Conservation (phyloP, 2,113 vertebrate genomes). For the Perca schrenkii region DNA sequence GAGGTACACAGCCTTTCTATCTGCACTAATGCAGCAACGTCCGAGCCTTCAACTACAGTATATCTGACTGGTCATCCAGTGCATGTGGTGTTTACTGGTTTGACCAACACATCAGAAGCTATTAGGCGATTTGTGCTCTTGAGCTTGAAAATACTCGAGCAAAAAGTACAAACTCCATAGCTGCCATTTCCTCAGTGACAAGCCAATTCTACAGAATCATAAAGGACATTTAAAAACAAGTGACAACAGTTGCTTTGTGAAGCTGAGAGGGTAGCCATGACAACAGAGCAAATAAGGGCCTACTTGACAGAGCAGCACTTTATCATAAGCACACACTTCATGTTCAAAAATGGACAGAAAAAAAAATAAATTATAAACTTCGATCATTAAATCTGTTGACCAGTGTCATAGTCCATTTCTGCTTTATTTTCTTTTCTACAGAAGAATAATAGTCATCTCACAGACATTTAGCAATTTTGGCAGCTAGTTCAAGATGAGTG, state of each 20-base stretch:
- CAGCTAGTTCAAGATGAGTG: slow-evolving; percentile 25
- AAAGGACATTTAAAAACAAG: slow-evolving; percentile 33
- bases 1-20: background rate
- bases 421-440: background rate
- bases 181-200: slow-evolving; percentile 30
- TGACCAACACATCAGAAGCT: background rate
- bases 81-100: background rate
- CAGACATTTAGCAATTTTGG: slow-evolving; percentile 7
- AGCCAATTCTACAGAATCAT: slow-evolving; percentile 29
- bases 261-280: slow-evolving; percentile 53
- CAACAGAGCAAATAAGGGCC: slow-evolving; percentile 51
- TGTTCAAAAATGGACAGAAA: background rate
- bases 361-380: slow-evolving; percentile 3
- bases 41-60: background rate
- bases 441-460: background rate
- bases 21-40: background rate
- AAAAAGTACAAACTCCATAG: background rate
- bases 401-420: background rate
- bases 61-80: background rate
- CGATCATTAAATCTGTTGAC: slow-evolving; percentile 4
- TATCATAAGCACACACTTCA: slow-evolving; percentile 22
- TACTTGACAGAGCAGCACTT: slow-evolving; percentile 46
- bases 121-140: background rate
- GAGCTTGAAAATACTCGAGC: background rate
- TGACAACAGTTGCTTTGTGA: slow-evolving; percentile 44